phyloP scores from a whole-genome alignment of 2,113 vertebrate species.

The Microcebus jonahi region DNA sequence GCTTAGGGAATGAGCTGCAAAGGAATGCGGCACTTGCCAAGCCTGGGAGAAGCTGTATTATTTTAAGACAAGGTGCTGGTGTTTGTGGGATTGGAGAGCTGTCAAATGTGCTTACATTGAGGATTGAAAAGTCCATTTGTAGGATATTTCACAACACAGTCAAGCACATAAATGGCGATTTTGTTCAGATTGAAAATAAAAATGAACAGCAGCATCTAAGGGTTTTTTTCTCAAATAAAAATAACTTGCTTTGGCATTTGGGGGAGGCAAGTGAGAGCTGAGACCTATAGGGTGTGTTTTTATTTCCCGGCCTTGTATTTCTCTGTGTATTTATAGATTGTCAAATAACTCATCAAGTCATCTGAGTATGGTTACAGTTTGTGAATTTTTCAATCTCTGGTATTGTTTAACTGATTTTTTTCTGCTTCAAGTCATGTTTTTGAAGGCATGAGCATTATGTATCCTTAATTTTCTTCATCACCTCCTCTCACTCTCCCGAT shows the following conservation, averaged over 20 bases:
- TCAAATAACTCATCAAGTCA: constrained; percentile 47
- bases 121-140: constrained; percentile 10
- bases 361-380: constrained; percentile 27
- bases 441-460: neutral
- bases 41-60: neutral
- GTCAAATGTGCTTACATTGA: constrained; percentile 12
- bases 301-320: neutral
- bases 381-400: neutral
- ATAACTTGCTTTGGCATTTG: constrained; percentile 25
- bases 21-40: neutral
- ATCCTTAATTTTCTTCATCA: neutral
- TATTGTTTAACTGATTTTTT: constrained; percentile 61
- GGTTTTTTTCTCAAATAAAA: neutral
- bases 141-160: neutral
- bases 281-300: neutral
- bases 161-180: neutral
- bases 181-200: constrained; percentile 49
- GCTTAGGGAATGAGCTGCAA: neutral
- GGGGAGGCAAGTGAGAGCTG: neutral
- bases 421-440: constrained; percentile 31
- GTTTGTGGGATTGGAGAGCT: neutral
- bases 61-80: neutral
- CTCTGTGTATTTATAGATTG: constrained; percentile 56
- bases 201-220: constrained; percentile 6
- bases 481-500: neutral